These are phyloP conservation scores for Leptinotarsa tumamoca DNA, from an alignment of 2,888 invertebrate species.

Conservation along the genomic window DNA sequence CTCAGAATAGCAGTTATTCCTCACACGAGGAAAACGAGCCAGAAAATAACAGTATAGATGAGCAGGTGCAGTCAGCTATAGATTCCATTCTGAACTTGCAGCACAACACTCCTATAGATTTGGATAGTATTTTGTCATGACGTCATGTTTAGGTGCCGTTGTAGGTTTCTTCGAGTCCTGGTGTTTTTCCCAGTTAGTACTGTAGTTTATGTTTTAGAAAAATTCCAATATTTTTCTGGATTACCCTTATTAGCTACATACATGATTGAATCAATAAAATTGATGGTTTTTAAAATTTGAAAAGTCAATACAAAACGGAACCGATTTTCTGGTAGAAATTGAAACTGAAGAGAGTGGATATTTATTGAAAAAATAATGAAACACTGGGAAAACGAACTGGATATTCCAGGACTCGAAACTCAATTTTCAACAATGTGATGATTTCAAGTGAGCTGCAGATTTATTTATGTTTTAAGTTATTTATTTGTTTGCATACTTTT, in stretches of 20 bases:
- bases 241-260: too few relatives aligned
- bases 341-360: not conserved
- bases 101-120: constrained; percentile 62
- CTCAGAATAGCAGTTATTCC: constrained; percentile 45
- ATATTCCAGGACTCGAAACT: constrained; percentile 21
- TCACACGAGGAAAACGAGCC: constrained; percentile 55
- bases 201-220: not conserved
- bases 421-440: constrained; percentile 43
- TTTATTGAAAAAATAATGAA: not conserved
- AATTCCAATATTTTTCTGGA: not conserved
- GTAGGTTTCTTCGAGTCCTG: constrained; percentile 38
- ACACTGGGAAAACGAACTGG: not conserved
- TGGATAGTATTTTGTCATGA: constrained; percentile 67
- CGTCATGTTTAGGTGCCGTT: constrained; percentile 56
- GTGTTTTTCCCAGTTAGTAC: constrained; percentile 25
- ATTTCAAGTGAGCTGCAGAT: constrained; percentile 44
- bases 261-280: not conserved
- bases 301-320: not conserved
- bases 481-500: constrained; percentile 41
- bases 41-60: constrained; percentile 75
- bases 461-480: constrained; percentile 42
- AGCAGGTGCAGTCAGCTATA: constrained; percentile 84
- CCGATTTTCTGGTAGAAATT: not conserved
- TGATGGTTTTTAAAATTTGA: not conserved
- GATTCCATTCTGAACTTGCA: constrained; percentile 83